These are phyloP conservation scores for Corythornis vintsioides DNA, from an alignment of 2,113 vertebrate genomes.

Conservation along the genomic window DNA sequence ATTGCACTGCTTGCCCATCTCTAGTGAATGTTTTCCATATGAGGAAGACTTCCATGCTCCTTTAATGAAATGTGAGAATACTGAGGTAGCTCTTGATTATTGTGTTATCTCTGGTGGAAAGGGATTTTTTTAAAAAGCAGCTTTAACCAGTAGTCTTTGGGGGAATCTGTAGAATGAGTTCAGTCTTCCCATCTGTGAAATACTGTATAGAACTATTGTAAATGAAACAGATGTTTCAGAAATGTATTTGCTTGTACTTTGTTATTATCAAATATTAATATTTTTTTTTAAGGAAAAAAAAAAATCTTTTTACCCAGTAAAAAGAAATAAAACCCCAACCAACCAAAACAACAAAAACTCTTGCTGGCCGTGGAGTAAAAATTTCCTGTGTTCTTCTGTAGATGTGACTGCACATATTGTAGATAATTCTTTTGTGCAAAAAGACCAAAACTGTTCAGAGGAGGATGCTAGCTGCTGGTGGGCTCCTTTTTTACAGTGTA, in stretches of 20 bases:
- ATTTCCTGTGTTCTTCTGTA: conserved; percentile 64
- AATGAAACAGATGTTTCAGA: conserved; percentile 65
- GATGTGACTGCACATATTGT: conserved; percentile 66
- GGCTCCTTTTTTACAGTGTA: conserved; percentile 5
- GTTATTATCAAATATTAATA: conserved; percentile 36
- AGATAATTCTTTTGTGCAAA: conserved; percentile 50
- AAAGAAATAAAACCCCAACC: conserved; percentile 43
- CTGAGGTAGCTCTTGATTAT: conserved; percentile 33
- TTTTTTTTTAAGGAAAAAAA: conserved; percentile 29
- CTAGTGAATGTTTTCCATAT: neutral
- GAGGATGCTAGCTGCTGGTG: neutral
- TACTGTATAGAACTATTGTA: conserved; percentile 68
- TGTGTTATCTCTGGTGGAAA: conserved; percentile 43
- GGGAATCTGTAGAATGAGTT: conserved; percentile 37
- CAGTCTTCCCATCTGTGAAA: conserved; percentile 58
- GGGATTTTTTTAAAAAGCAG: neutral
- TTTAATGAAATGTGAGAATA: conserved; percentile 26
- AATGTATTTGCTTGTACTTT: conserved; percentile 69
- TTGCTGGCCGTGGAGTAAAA: conserved; percentile 68
- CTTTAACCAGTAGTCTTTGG: conserved; percentile 56
- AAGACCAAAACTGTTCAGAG: conserved; percentile 20
- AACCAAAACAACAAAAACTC: conserved; percentile 26
- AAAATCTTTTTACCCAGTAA: conserved; percentile 51
- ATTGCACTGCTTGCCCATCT: neutral
- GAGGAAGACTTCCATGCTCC: neutral